phyloP scores from a whole-genome alignment of 2,797 vertebrate genomes.

The Chanos chanos region DNA sequence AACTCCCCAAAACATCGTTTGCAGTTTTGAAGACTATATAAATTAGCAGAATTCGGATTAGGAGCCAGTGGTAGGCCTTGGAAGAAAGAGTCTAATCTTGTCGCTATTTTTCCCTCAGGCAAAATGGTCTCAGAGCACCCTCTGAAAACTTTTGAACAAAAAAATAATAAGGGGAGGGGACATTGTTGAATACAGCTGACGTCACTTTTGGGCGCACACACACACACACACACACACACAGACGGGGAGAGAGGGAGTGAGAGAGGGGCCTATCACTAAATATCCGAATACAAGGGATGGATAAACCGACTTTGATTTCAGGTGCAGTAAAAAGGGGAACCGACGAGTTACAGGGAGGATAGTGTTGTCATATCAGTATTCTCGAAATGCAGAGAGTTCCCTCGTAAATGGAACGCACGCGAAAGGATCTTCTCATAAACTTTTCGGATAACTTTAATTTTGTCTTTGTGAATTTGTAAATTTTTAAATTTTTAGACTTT shows the following conservation, averaged over 20 bases:
- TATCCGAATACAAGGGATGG: constrained; percentile 35
- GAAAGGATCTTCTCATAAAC: too few relatives aligned
- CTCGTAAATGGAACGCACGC: too few relatives aligned
- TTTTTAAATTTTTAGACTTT: too few relatives aligned
- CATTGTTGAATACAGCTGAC: constrained; percentile 63
- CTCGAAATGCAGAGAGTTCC: constrained; percentile 54
- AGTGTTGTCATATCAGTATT: constrained; percentile 54
- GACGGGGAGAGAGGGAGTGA: constrained; percentile 8
- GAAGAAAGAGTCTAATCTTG: constrained; percentile 72
- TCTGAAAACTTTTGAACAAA: constrained; percentile 56
- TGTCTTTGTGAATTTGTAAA: too few relatives aligned
- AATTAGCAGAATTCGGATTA: constrained; percentile 83
- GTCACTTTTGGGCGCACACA: constrained; percentile 54
- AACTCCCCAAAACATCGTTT: constrained; percentile 55
- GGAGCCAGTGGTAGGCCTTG: constrained; percentile 68
- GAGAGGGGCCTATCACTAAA: constrained; percentile 10
- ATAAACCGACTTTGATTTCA: constrained; percentile 47
- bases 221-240: constrained; percentile 8
- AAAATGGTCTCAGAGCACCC: constrained; percentile 63
- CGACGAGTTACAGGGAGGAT: constrained; percentile 38
- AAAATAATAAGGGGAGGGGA: constrained; percentile 57
- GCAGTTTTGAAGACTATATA: constrained; percentile 69
- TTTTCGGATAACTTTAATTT: too few relatives aligned
- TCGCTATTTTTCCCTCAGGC: constrained; percentile 75
- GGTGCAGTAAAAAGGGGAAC: constrained; percentile 34